phyloP scores from a whole-genome alignment of 2,113 vertebrate species.

The Oncorhynchus masou region DNA sequence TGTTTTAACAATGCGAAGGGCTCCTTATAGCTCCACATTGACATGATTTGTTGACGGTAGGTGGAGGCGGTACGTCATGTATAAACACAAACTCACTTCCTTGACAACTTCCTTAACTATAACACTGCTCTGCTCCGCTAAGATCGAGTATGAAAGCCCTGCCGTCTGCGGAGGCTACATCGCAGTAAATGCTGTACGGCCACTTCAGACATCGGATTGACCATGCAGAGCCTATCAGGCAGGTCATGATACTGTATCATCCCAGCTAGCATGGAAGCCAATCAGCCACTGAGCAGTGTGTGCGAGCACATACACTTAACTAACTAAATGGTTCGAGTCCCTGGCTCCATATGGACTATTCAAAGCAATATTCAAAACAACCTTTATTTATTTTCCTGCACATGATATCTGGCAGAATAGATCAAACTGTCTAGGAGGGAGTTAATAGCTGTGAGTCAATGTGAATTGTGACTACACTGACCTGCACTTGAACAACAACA shows the following conservation, averaged over 20 bases:
- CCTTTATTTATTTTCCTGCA: background rate
- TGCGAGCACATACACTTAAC: background rate
- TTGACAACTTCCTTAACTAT: too few relatives aligned
- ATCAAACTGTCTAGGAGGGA: background rate
- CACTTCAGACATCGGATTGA: too few relatives aligned
- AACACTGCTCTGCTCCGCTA: too few relatives aligned
- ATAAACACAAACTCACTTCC: too few relatives aligned
- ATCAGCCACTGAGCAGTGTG: background rate
- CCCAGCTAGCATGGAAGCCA: background rate
- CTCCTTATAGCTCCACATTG: too few relatives aligned
- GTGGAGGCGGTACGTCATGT: too few relatives aligned
- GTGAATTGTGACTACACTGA: background rate
- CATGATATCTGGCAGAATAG: background rate
- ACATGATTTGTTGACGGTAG: too few relatives aligned
- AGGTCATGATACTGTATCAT: conserved; percentile 24
- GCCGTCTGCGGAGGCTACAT: too few relatives aligned
- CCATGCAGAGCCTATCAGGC: conserved; percentile 19
- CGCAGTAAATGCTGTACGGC: too few relatives aligned
- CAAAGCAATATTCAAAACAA: background rate
- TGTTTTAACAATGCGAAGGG: too few relatives aligned
- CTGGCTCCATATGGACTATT: background rate
- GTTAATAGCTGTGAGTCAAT: background rate
- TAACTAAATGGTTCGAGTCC: background rate
- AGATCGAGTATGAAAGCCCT: too few relatives aligned
- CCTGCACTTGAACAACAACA: background rate